These are phyloP conservation scores for Hyppa rectilinea DNA, from an alignment of 2,888 invertebrate species.

Conservation along the genomic window DNA sequence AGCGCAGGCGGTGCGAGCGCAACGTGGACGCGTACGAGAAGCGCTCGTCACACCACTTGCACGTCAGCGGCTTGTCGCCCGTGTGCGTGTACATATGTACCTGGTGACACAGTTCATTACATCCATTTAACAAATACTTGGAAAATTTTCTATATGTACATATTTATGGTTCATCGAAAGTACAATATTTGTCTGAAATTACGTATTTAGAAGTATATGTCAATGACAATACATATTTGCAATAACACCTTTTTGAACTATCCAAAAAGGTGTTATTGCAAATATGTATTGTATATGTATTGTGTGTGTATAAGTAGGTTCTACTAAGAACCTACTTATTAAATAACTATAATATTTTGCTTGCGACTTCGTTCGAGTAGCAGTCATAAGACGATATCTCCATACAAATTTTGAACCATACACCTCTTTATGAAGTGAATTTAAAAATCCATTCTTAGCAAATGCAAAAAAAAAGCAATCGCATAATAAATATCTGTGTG, in stretches of 20 bases:
- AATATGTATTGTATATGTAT: background rate
- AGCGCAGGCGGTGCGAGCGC: constrained; percentile 89
- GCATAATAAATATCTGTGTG: no score
- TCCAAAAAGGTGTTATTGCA: background rate
- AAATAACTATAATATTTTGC: no score
- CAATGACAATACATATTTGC: background rate
- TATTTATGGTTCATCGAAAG: background rate
- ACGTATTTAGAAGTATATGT: background rate
- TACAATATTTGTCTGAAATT: background rate
- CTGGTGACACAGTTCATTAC: constrained; percentile 68
- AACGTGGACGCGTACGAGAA: constrained; percentile 90
- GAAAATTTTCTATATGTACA: background rate
- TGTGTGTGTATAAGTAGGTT: no score
- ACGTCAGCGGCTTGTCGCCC: constrained; percentile 89
- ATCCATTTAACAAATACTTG: background rate
- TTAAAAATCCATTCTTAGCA: no score
- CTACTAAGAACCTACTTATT: no score
- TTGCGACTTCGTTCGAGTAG: no score
- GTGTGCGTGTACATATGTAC: constrained; percentile 90
- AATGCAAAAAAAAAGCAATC: no score
- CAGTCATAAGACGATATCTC: no score
- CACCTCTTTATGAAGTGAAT: no score
- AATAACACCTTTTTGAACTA: background rate
- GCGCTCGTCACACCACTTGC: constrained; percentile 90
- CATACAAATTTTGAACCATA: no score